Evolutionary conservation across 2,797 vertebrate genomes (phyloP).

Genomic region (Loriculus beryllinus): DNA sequence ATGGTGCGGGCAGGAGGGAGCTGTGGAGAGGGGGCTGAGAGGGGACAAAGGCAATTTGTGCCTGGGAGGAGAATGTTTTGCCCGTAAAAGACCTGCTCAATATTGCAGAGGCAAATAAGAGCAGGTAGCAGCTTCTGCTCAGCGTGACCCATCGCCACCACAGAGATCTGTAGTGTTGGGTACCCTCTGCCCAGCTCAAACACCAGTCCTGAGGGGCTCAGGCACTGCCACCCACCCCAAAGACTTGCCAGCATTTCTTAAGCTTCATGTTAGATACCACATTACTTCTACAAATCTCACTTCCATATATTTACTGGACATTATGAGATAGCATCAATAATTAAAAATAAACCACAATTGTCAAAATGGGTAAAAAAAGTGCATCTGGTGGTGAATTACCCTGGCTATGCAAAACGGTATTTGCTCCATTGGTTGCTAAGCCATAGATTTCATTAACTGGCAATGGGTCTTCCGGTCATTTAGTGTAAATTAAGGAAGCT

Average conservation of each 20-base stretch:
- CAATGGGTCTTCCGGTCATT: background rate
- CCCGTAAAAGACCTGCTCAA: background rate
- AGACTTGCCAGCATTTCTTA: background rate
- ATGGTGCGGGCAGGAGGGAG: background rate
- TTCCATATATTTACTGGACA: background rate
- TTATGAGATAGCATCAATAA: background rate
- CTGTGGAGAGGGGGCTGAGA: background rate
- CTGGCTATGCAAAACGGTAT: background rate
- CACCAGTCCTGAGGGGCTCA: accelerated
- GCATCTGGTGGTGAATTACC: slow-evolving; percentile 6
- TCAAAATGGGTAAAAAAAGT: background rate
- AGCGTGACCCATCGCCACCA: accelerated
- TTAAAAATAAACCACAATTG: slow-evolving; percentile 26
- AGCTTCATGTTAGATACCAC: background rate
- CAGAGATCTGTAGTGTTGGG: background rate
- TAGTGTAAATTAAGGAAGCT: background rate
- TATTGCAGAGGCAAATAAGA: background rate
- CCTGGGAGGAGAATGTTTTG: background rate
- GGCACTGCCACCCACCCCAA: background rate
- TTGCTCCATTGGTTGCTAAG: background rate
- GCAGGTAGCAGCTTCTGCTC: background rate
- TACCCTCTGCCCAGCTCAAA: background rate
- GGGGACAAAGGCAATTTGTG: background rate
- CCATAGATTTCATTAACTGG: background rate
- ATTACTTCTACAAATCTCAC: background rate